Evolutionary conservation across 2,888 invertebrate species (phyloP).

Genomic region (Marronus borbonicus): DNA sequence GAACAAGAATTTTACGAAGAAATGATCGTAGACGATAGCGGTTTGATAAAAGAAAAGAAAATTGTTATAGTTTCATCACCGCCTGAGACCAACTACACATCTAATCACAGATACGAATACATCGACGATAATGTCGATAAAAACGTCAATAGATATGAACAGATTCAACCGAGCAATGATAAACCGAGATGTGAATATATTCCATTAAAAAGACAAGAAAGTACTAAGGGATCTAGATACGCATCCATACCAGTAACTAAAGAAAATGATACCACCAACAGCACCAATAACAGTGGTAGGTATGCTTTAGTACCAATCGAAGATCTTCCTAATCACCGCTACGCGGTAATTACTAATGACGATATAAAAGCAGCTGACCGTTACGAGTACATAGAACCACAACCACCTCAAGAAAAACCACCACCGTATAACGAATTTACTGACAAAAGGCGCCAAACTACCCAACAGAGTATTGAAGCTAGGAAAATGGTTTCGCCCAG

Average conservation of each 20-base stretch:
- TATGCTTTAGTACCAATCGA: conserved; percentile 65
- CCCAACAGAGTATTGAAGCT: conserved; percentile 54
- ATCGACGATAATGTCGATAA: conserved; percentile 59
- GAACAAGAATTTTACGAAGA: conserved; percentile 70
- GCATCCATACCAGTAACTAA: conserved; percentile 77
- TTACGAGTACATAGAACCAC: conserved; percentile 62
- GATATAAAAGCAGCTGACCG: conserved; percentile 53
- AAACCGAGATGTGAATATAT: conserved; percentile 74
- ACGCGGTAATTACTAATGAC: conserved; percentile 58
- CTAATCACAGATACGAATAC: conserved; percentile 65
- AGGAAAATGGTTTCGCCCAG: conserved; percentile 63
- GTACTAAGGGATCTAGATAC: conserved; percentile 66
- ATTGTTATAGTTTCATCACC: conserved; percentile 68
- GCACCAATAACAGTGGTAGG: conserved; percentile 69
- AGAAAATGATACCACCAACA: conserved; percentile 71
- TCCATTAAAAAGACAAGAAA: conserved; percentile 68
- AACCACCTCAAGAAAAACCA: conserved; percentile 40
- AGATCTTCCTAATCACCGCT: conserved; percentile 57
- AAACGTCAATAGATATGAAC: conserved; percentile 70
- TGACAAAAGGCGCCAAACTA: conserved; percentile 44
- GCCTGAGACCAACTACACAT: conserved; percentile 63
- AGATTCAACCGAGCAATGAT: conserved; percentile 68
- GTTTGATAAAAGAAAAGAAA: conserved; percentile 67
- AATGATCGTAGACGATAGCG: conserved; percentile 67
- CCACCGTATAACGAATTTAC: conserved; percentile 48